These are phyloP conservation scores for Andrena minutula DNA, from an alignment of 2,888 invertebrate species.

Conservation along the genomic window DNA sequence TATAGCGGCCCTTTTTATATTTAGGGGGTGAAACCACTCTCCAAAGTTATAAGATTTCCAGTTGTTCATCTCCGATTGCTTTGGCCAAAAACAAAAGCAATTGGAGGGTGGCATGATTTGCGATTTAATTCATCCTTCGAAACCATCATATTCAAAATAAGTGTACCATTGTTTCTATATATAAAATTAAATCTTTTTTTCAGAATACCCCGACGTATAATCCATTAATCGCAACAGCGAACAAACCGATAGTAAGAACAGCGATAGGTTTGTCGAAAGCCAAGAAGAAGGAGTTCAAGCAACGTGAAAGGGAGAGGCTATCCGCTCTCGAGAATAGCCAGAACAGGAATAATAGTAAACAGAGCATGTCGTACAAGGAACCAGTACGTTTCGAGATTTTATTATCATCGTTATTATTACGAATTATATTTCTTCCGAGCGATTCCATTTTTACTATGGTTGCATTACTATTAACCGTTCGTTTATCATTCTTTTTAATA, in stretches of 20 bases:
- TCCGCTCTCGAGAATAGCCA: background rate
- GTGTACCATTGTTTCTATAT: background rate
- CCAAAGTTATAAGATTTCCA: no score
- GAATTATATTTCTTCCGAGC: background rate
- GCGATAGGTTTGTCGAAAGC: slow-evolving; percentile 43
- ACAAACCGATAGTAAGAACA: slow-evolving; percentile 25
- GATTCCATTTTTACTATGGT: background rate
- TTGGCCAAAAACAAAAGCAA: no score
- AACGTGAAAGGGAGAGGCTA: slow-evolving; percentile 39
- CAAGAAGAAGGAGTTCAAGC: slow-evolving; percentile 30
- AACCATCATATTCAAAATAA: no score
- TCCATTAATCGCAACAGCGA: slow-evolving; percentile 14
- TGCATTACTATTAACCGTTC: background rate
- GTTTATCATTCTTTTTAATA: background rate
- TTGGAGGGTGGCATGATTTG: no score
- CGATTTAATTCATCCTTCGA: no score
- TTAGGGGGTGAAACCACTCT: no score
- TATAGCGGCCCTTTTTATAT: no score
- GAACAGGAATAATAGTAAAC: background rate
- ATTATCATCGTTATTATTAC: background rate
- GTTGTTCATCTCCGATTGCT: no score
- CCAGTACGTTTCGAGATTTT: background rate
- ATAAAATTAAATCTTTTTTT: slow-evolving; percentile 1
- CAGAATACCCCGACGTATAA: slow-evolving; percentile 25
- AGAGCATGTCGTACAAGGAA: accelerated